phyloP scores from a whole-genome alignment of 2,797 vertebrate genomes.

The Onychomys leucogaster region DNA sequence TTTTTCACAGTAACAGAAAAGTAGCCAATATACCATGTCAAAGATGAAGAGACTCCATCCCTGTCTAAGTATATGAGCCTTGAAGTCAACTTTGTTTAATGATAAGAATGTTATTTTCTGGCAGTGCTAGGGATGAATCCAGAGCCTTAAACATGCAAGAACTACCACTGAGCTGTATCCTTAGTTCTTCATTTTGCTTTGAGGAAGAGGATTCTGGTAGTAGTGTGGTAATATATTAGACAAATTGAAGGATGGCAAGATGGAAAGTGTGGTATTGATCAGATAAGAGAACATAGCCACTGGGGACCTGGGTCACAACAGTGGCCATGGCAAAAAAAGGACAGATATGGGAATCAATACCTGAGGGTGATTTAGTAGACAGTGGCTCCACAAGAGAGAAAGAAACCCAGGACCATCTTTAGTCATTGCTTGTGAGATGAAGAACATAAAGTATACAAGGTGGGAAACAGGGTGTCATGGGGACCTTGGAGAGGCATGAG shows the following conservation, averaged over 20 bases:
- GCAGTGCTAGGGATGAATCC: neutral
- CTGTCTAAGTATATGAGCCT: rapidly evolving
- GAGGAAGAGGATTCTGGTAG: neutral
- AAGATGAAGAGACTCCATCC: neutral
- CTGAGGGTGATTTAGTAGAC: neutral
- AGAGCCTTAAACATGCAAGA: neutral
- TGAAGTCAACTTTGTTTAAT: neutral
- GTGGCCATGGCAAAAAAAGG: neutral
- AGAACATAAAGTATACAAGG: neutral
- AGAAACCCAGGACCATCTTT: neutral
- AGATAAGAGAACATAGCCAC: neutral
- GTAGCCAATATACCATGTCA: neutral
- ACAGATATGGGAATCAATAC: neutral
- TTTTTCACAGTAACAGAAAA: neutral
- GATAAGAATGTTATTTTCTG: neutral
- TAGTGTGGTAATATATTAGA: rapidly evolving
- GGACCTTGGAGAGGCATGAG: neutral
- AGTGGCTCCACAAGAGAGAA: neutral
- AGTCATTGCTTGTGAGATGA: neutral
- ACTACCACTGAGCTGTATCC: neutral
- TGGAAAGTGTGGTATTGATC: neutral
- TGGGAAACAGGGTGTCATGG: neutral
- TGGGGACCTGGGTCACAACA: neutral
- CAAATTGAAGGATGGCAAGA: neutral
- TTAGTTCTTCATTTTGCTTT: neutral